phyloP scores from a whole-genome alignment of 1,140 invertebrate species.

The Micrasema longulum region DNA sequence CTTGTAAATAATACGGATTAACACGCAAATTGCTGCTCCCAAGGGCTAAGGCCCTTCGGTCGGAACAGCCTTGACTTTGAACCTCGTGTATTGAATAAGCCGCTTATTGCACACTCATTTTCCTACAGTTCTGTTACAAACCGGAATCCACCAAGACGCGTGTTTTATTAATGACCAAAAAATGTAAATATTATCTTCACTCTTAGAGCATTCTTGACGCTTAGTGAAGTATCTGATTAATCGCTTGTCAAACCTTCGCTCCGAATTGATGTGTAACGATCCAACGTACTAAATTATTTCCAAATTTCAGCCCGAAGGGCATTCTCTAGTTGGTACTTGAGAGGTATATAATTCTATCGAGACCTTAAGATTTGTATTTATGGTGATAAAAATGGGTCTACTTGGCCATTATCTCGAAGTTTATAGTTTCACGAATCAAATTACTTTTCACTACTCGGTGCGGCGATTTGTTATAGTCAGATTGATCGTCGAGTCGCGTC shows the following conservation, averaged over 20 bases:
- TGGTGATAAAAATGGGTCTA: too few species aligned
- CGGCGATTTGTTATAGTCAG: too few species aligned
- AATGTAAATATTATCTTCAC: background rate
- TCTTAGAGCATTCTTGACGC: background rate
- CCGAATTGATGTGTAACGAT: constrained; percentile 18
- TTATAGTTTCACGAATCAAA: too few species aligned
- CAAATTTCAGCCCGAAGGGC: constrained; percentile 3
- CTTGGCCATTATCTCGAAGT: too few species aligned
- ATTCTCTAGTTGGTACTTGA: too few species aligned
- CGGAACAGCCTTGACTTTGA: constrained; percentile 13
- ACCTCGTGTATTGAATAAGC: background rate
- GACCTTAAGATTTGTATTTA: too few species aligned
- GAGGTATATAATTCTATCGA: too few species aligned
- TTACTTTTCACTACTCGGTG: too few species aligned
- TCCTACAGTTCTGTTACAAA: background rate
- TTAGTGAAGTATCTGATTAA: constrained; percentile 12
- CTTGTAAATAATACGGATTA: background rate
- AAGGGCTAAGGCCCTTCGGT: background rate
- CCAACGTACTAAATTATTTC: constrained; percentile 7
- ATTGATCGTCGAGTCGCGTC: too few species aligned
- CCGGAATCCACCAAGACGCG: background rate
- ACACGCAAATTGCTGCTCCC: background rate
- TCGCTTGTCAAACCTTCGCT: constrained; percentile 21
- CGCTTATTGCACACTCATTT: background rate
- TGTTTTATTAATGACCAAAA: background rate